phyloP scores from a whole-genome alignment of 2,797 vertebrate species.

The Acomys russatus region DNA sequence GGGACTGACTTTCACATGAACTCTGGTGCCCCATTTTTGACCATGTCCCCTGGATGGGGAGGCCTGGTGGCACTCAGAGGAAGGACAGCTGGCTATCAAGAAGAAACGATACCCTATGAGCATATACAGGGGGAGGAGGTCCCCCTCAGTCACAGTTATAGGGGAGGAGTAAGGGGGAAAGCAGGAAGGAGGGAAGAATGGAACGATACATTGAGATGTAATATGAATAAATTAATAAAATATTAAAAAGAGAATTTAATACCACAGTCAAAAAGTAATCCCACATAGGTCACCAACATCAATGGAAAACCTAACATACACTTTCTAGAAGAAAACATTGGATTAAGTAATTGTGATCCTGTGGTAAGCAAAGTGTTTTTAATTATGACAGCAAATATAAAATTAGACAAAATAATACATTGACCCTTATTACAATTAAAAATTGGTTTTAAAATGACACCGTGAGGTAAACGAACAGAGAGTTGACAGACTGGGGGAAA shows the following conservation, averaged over 20 bases:
- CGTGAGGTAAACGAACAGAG: background rate
- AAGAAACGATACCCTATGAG: too few species aligned
- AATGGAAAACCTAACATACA: background rate
- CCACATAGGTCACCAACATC: background rate
- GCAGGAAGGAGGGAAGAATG: too few species aligned
- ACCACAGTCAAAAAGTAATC: background rate
- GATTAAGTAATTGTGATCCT: background rate
- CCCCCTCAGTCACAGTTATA: too few species aligned
- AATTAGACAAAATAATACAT: background rate
- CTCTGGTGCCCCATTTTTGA: too few species aligned
- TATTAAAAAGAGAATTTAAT: background rate
- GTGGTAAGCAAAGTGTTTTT: background rate
- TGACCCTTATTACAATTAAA: background rate
- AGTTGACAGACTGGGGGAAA: background rate
- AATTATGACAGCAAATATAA: background rate
- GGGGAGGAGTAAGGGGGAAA: too few species aligned
- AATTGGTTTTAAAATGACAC: background rate
- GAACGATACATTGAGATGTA: too few species aligned
- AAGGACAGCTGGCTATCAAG: too few species aligned
- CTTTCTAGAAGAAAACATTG: background rate
- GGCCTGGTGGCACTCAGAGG: too few species aligned
- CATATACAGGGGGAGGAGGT: too few species aligned
- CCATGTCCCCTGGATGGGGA: too few species aligned
- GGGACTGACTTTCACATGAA: too few species aligned
- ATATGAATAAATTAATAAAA: too few species aligned